Base-by-base conservation (phyloP, 2,113 vertebrate species). In the Bujurquina vittata region DNA sequence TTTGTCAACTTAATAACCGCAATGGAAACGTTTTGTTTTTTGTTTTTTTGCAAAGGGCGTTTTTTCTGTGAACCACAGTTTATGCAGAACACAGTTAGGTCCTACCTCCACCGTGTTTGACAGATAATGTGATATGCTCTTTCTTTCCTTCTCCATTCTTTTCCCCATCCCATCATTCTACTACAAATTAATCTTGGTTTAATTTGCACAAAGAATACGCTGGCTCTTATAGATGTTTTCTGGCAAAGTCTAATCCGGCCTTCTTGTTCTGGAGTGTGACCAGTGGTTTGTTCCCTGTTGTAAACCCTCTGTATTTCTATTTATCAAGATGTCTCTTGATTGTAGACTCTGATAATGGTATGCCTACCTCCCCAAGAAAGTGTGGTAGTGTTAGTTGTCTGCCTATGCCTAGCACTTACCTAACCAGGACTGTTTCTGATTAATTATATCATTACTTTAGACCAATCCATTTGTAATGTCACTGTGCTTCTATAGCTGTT, bases 21-120 rank as follows among this genome's bases (percentile, higher is more conserved):
- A 52, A 6, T 37, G 20, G 60, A 56, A 22, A 0, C 49, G 1
- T 65, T 75, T 75, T 26, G 2, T 26, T 26, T 3, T 26, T 26
- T 26, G 2, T 26, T 26, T 72, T 26, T 22, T 20, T 52, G 9
- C 10, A 23, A 52, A 0, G 8, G 37, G 10, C 81, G 7, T 46
- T 23, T 77, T 67, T 73, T 10, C 43, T 69, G 35, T 14, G 61
- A 22, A 75, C 35, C 23, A 62, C 26, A 81, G 76, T 80, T 59
- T 29, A 46, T 55, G 37, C 57, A 79, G 20, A 86, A 43, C 67
- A 83, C 57, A 59, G 23, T 69, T 69, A 0, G 65, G 49, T 69
- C 43, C 23, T 29, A 15, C 43, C 43, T 69, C 23, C 15, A 49
- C 14, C 14, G 5, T 49, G 46, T 49, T 49, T 49, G 46, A 49